These are phyloP conservation scores for Cantharis flavilabris DNA, from an alignment of 2,888 invertebrate genomes.

Conservation along the genomic window DNA sequence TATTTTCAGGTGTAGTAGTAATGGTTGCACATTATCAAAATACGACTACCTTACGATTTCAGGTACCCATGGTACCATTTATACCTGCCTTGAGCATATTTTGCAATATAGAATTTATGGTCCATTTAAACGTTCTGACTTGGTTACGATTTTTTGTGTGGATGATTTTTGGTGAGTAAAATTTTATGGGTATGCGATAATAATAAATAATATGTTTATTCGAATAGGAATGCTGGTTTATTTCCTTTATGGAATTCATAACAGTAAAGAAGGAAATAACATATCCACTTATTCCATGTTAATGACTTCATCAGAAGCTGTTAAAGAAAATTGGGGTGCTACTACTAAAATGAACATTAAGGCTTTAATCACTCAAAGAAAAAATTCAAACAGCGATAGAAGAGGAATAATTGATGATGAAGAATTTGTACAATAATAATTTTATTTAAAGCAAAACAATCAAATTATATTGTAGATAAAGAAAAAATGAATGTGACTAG, in stretches of 20 bases:
- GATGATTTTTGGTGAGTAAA: conserved; percentile 75
- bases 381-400: conserved; percentile 51
- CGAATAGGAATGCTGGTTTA: conserved; percentile 77
- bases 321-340: conserved; percentile 66
- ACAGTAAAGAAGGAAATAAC: conserved; percentile 76
- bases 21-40: conserved; percentile 76
- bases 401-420: conserved; percentile 53
- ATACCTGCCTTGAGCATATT: conserved; percentile 80
- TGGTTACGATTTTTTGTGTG: conserved; percentile 86
- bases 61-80: conserved; percentile 80
- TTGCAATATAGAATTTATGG: conserved; percentile 82
- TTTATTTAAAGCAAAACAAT: background rate
- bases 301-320: conserved; percentile 68
- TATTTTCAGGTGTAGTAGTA: conserved; percentile 65
- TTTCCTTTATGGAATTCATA: conserved; percentile 83
- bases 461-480: background rate
- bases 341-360: conserved; percentile 55
- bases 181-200: background rate
- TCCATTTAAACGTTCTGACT: conserved; percentile 77
- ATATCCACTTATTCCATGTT: conserved; percentile 67
- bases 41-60: conserved; percentile 70
- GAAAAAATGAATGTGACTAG: background rate
- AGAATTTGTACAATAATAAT: conserved; percentile 38
- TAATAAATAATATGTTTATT: conserved; percentile 4
- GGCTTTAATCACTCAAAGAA: conserved; percentile 47